Evolutionary conservation across 2,888 invertebrate species (phyloP), one percentile per base, ranked within the genome.

Genomic region (Bhutanitis thaidina): DNA sequence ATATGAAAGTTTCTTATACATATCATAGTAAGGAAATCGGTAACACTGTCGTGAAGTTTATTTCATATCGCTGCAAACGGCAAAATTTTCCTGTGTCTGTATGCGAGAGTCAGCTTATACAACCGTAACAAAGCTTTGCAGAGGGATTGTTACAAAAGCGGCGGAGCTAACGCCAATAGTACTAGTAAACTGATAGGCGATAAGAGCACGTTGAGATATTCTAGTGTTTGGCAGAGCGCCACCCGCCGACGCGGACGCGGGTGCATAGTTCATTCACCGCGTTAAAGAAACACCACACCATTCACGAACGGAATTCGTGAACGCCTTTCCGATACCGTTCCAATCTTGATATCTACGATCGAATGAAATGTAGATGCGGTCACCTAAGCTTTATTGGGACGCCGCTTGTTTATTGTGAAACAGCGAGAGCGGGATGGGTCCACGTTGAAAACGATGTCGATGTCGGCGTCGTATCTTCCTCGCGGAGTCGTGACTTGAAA

Each of bases 401-500:
- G 34, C n/a, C 7, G 29, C 44, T 34, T 44, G 27, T 50, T 38
- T 39, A 44, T 43, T 15, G 46, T 38, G 38, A 48, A 20, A 27
- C 30, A 13, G 32, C 37, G 46, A 27, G 45, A 32, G 41, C 20
- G 40, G 46, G 43, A 36, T 32, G 41, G 30, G 7, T 62, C 66
- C 15, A 15, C 10, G 65, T 62, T 64, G 65, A 64, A 68, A 35
- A 34, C 38, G 39, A 45, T 41, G 44, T 4, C 27, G 27, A 27
- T 27, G 27, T 27, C 20, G 20, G 5, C 20, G 2, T 51, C 43
- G 14, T 38, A 39, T 53, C 32, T 34, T 25, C 66, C 60, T 2
- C 14, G 27, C 58, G 59, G 63, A 66, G 65, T 67, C 67, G 68
- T 58, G 60, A 60, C 56, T 53, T 60, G 57, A 64, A 67, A 69